These are phyloP conservation scores for Lasiommata megera DNA, from an alignment of 2,888 invertebrate species.

Conservation along the genomic window DNA sequence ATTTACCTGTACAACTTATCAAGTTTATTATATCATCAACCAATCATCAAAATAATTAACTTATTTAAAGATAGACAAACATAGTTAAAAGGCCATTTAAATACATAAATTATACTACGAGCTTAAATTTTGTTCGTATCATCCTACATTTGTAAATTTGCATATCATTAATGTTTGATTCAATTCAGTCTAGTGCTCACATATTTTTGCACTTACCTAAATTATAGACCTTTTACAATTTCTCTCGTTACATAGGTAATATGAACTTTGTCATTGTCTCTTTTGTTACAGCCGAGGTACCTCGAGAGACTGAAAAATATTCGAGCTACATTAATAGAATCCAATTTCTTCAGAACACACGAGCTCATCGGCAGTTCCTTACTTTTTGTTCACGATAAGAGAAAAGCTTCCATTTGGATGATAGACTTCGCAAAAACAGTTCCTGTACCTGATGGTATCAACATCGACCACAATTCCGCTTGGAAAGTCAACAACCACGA, in stretches of 20 bases:
- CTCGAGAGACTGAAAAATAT: conserved; percentile 93
- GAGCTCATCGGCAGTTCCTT: conserved; percentile 97
- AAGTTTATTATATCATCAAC: neutral
- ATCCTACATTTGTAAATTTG: no score
- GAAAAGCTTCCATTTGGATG: conserved; percentile 95
- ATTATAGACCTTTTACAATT: no score
- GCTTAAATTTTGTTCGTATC: no score
- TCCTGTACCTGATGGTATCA: conserved; percentile 86
- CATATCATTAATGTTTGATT: no score
- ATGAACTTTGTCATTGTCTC: neutral
- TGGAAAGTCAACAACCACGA: conserved; percentile 98
- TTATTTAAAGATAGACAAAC: neutral
- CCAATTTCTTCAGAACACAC: conserved; percentile 94
- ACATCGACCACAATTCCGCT: conserved; percentile 88
- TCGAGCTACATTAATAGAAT: conserved; percentile 89
- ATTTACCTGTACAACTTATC: neutral
- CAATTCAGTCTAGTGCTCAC: no score
- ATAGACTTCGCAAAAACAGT: conserved; percentile 99
- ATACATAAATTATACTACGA: no score
- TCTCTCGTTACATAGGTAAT: neutral
- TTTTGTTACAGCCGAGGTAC: conserved; percentile 85
- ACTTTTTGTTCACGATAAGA: conserved; percentile 95
- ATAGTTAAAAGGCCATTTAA: no score
- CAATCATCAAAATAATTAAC: neutral
- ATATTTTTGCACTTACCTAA: no score